Evolutionary conservation across 1,140 invertebrate genomes (phyloP).

Genomic region (Drosophila nigrodunni): DNA sequence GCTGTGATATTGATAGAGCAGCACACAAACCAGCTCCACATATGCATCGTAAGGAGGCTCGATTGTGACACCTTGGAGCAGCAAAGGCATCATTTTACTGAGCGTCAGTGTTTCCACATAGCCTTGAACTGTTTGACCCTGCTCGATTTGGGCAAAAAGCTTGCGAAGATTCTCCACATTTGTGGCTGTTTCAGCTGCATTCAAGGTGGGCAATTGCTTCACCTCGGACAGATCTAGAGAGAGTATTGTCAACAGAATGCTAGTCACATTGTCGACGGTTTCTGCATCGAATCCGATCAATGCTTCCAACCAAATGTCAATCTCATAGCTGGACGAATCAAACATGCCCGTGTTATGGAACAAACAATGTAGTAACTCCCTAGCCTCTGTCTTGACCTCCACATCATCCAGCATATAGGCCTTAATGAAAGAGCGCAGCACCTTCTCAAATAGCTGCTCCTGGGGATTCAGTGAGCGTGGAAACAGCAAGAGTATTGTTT

Average conservation of each 20-base stretch:
- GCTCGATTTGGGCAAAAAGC: conserved; percentile 76
- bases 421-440: conserved; percentile 86
- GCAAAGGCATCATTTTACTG: conserved; percentile 73
- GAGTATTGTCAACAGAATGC: conserved; percentile 62
- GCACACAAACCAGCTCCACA: conserved; percentile 68
- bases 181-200: conserved; percentile 25
- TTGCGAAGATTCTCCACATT: conserved; percentile 64
- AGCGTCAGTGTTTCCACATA: conserved; percentile 73
- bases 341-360: conserved; percentile 88
- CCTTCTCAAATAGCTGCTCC: conserved; percentile 86
- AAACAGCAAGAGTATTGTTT: conserved; percentile 87
- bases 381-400: conserved; percentile 78
- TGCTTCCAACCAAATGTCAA: conserved; percentile 88
- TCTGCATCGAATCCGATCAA: conserved; percentile 65
- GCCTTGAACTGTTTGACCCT: conserved; percentile 74
- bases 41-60: conserved; percentile 65
- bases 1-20: conserved; percentile 79
- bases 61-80: conserved; percentile 66
- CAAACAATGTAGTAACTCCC: conserved; percentile 85
- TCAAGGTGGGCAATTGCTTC: conserved; percentile 43
- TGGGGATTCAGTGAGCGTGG: conserved; percentile 86
- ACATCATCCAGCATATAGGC: conserved; percentile 84
- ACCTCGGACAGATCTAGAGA: conserved; percentile 55
- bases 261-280: conserved; percentile 58
- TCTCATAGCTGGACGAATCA: conserved; percentile 86